phyloP scores from a whole-genome alignment of 2,888 invertebrate species.

The Chrysomela aeneicollis region DNA sequence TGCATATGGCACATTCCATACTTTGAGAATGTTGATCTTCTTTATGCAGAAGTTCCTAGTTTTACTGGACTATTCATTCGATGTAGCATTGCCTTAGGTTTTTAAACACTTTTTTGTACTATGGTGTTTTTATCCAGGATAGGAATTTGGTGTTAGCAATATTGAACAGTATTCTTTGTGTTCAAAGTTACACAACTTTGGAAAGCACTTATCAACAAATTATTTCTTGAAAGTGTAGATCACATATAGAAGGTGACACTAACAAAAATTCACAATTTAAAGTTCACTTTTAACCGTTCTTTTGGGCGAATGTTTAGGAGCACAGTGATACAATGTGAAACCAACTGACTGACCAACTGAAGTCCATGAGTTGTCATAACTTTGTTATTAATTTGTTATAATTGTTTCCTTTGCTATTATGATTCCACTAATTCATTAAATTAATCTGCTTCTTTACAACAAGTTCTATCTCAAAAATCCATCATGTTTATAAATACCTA shows the following conservation, averaged over 20 bases:
- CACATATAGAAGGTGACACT: background rate
- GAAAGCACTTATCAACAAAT: background rate
- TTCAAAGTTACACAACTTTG: conserved; percentile 12
- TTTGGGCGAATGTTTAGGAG: conserved; percentile 7
- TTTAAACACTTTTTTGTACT: conserved; percentile 5
- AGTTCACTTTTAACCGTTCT: background rate
- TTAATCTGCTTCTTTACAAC: no score
- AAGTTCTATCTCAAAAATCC: no score
- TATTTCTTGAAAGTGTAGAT: background rate
- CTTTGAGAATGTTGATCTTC: background rate
- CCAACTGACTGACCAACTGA: no score
- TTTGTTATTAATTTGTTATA: no score
- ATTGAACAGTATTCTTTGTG: background rate
- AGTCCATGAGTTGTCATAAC: no score
- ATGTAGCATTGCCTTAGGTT: background rate
- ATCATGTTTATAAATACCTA: no score
- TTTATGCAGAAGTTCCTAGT: no score
- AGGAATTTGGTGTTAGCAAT: conserved; percentile 1
- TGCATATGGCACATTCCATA: background rate
- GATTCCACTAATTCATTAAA: no score
- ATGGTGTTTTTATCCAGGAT: conserved; percentile 1
- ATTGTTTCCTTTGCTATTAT: no score
- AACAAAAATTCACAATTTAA: background rate
- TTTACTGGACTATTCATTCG: conserved; percentile 4
- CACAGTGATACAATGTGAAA: no score